Percentiles rank a stretch among this genome's conserved stretches.
These are phyloP conservation scores for Tenthredo livida DNA, from an alignment of 2,888 invertebrate species.

Conservation along the genomic window DNA sequence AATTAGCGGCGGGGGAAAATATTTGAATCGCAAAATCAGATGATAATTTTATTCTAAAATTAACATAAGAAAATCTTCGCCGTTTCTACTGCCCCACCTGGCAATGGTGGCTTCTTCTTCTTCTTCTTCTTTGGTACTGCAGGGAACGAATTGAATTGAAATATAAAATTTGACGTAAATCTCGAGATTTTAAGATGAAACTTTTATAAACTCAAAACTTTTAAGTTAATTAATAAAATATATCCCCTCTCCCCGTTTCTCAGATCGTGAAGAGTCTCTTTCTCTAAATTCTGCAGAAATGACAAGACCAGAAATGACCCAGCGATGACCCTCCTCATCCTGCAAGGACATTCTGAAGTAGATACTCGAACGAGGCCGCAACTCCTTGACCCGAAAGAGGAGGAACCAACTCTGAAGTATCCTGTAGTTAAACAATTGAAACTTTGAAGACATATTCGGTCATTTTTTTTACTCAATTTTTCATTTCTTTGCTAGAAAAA, in stretches of 20 bases:
- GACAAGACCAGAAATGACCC: constrained; percentile 31
- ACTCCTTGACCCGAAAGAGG: constrained; percentile 16
- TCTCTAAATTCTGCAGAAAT: not conserved
- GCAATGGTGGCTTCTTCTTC: not conserved
- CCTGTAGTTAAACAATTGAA: not conserved
- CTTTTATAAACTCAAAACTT: not conserved
- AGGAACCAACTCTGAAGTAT: not conserved
- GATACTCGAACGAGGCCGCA: not conserved
- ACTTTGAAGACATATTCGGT: not conserved
- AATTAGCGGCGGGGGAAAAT: constrained; percentile 14
- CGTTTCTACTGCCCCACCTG: not conserved
- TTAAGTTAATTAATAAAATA: not conserved
- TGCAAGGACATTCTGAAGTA: constrained; percentile 9
- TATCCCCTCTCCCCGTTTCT: not conserved
- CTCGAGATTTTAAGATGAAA: not conserved
- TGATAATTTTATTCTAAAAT: constrained; percentile 44
- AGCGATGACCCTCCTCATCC: not conserved
- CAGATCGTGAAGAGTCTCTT: not conserved
- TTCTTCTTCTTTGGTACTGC: not conserved
- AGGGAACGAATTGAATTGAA: not conserved
- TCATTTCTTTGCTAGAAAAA: not conserved
- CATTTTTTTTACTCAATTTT: not conserved
- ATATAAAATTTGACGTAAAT: constrained; percentile 27
- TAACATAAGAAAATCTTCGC: constrained; percentile 43
- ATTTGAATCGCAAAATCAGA: constrained; percentile 42